Conservation (phyloP, 2,113 vertebrate species). For the Muntiacus muntjak region DNA sequence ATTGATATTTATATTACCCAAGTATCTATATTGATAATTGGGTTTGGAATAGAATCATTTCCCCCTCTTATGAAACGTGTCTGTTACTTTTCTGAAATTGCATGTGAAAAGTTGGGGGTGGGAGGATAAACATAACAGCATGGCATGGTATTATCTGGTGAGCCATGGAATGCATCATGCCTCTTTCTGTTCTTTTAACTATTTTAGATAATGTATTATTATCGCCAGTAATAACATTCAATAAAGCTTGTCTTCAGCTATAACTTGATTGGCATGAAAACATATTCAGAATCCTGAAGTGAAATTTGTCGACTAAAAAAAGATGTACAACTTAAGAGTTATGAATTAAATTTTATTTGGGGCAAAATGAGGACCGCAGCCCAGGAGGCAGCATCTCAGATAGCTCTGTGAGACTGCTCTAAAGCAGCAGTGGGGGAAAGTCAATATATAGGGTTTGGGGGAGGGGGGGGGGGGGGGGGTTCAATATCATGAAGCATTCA, state of each 20-base stretch:
- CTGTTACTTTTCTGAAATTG: neutral
- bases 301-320: neutral
- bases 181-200: neutral
- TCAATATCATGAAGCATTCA: neutral
- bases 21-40: neutral
- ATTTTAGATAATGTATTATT: neutral
- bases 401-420: neutral
- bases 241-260: neutral
- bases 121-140: neutral
- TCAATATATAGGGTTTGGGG: neutral
- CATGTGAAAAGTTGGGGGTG: neutral
- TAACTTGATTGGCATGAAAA: neutral
- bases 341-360: neutral
- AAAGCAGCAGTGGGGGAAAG: neutral
- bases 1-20: neutral
- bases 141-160: neutral
- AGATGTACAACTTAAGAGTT: neutral
- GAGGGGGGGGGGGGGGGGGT: neutral
- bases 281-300: neutral
- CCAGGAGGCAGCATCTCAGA: neutral
- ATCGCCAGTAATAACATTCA: neutral
- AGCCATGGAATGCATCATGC: neutral
- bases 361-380: neutral
- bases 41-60: neutral
- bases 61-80: neutral